These are phyloP conservation scores for Geotrupes spiniger DNA, from an alignment of 2,888 invertebrate species.

Conservation along the genomic window DNA sequence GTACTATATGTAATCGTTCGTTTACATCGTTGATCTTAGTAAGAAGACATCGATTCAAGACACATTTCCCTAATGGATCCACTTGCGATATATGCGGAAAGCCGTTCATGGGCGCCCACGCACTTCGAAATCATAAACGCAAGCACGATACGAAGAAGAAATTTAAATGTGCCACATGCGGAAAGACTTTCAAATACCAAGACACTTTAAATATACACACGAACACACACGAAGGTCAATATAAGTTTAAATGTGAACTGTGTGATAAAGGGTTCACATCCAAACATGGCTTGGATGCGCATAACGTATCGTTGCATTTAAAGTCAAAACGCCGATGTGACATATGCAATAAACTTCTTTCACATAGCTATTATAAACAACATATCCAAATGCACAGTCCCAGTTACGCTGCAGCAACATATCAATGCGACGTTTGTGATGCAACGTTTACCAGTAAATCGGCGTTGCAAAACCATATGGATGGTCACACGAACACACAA, in stretches of 20 bases:
- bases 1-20: neutral
- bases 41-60: neutral
- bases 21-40: slow-evolving; percentile 17
- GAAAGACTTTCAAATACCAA: neutral
- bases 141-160: too few species aligned
- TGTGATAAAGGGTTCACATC: slow-evolving; percentile 57
- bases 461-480: neutral
- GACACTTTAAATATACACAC: slow-evolving; percentile 45
- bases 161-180: slow-evolving; percentile 3
- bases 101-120: slow-evolving; percentile 8
- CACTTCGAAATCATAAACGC: slow-evolving; percentile 6
- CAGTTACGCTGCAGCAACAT: slow-evolving; percentile 1
- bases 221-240: slow-evolving; percentile 55
- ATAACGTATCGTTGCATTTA: slow-evolving; percentile 11
- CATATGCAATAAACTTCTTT: slow-evolving; percentile 49
- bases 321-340: slow-evolving; percentile 33
- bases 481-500: slow-evolving; percentile 10
- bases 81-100: slow-evolving; percentile 22
- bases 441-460: slow-evolving; percentile 11
- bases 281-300: slow-evolving; percentile 25
- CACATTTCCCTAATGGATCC: neutral
- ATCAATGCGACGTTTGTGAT: slow-evolving; percentile 9
- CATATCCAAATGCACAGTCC: slow-evolving; percentile 9
- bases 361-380: slow-evolving; percentile 29
- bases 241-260: slow-evolving; percentile 52